These are phyloP conservation scores for Drosophila setosimentum DNA, from an alignment of 2,888 invertebrate species.

Conservation along the genomic window DNA sequence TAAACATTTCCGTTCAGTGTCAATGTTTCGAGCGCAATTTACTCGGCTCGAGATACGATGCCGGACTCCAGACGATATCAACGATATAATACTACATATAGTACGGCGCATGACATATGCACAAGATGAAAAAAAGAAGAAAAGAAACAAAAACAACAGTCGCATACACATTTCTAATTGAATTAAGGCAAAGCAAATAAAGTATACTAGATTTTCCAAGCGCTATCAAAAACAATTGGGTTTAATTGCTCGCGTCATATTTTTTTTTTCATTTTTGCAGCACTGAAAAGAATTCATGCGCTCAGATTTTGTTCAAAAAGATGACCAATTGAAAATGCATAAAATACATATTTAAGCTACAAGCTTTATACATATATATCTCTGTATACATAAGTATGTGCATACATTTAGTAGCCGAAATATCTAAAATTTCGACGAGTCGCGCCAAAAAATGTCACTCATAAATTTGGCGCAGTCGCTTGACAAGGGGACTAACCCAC, in stretches of 20 bases:
- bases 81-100: slow-evolving; percentile 38
- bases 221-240: slow-evolving; percentile 79
- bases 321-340: slow-evolving; percentile 74
- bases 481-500: slow-evolving; percentile 65
- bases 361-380: background rate
- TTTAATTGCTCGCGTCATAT: slow-evolving; percentile 78
- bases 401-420: slow-evolving; percentile 41
- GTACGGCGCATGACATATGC: slow-evolving; percentile 35
- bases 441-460: slow-evolving; percentile 72
- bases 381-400: slow-evolving; percentile 11
- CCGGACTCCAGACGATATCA: slow-evolving; percentile 56
- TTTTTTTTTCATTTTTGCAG: slow-evolving; percentile 18
- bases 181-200: slow-evolving; percentile 74
- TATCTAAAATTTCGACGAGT: slow-evolving; percentile 44
- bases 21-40: slow-evolving; percentile 83
- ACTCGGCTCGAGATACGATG: slow-evolving; percentile 60
- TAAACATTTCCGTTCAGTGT: slow-evolving; percentile 85
- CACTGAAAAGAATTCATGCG: slow-evolving; percentile 6
- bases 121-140: slow-evolving; percentile 22
- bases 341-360: slow-evolving; percentile 41
- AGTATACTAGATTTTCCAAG: slow-evolving; percentile 64
- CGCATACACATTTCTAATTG: slow-evolving; percentile 72
- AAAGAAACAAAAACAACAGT: background rate
- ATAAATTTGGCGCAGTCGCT: slow-evolving; percentile 69
- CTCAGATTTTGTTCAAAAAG: slow-evolving; percentile 31